phyloP scores from a whole-genome alignment of 2,797 vertebrate genomes.

The Octomys mimax region DNA sequence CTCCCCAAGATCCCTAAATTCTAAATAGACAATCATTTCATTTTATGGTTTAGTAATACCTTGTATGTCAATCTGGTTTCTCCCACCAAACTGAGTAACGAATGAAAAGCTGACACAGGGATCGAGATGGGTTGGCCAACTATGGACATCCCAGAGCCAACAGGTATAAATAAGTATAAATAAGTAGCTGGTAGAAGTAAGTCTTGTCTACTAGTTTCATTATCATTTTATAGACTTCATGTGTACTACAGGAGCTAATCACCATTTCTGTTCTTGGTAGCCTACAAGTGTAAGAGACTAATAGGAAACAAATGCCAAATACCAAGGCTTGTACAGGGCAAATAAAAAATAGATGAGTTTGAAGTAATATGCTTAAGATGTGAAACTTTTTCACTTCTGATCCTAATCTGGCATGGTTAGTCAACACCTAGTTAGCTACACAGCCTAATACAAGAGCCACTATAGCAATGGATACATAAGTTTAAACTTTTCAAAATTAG shows the following conservation, averaged over 20 bases:
- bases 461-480: neutral
- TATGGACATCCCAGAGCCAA: neutral
- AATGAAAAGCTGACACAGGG: constrained; percentile 31
- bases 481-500: neutral
- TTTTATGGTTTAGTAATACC: constrained; percentile 9
- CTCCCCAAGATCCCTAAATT: neutral
- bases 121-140: neutral
- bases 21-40: neutral
- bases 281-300: neutral
- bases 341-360: constrained; percentile 9
- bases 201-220: neutral
- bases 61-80: constrained; percentile 28
- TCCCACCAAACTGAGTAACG: neutral
- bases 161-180: neutral
- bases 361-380: constrained; percentile 38
- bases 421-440: constrained; percentile 31
- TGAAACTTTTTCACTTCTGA: constrained; percentile 47
- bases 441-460: neutral
- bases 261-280: neutral
- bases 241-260: neutral
- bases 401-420: constrained; percentile 34
- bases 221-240: neutral
- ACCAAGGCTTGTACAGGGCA: constrained; percentile 2
- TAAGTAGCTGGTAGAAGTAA: neutral
- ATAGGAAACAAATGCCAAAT: neutral